These are phyloP conservation scores for Hybognathus amarus DNA, from an alignment of 2,797 vertebrate genomes.

Conservation along the genomic window DNA sequence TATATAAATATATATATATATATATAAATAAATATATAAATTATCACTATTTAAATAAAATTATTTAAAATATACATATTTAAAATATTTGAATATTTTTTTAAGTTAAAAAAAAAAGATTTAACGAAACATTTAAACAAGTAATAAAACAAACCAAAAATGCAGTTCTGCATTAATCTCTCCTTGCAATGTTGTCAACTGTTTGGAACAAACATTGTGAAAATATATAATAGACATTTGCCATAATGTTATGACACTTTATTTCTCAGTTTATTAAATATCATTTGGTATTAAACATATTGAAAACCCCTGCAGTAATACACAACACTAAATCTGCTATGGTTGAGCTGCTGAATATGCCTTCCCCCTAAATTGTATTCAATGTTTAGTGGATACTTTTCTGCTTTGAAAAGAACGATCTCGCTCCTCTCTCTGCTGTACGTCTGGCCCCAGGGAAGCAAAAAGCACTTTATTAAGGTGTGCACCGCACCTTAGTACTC, in stretches of 20 bases:
- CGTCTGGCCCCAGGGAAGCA: slow-evolving; percentile 20
- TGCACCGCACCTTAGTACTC: slow-evolving; percentile 24
- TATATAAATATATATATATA: neutral
- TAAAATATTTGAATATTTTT: no score
- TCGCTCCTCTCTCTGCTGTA: slow-evolving; percentile 5
- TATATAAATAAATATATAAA: no score
- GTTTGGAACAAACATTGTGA: neutral
- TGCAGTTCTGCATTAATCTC: no score
- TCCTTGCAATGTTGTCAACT: no score
- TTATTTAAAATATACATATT: no score
- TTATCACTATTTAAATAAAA: no score
- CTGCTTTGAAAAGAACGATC: slow-evolving; percentile 24
- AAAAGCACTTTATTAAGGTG: slow-evolving; percentile 45
- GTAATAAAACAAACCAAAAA: no score
- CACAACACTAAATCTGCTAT: neutral
- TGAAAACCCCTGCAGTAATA: neutral
- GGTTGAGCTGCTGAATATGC: neutral
- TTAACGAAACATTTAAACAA: no score
- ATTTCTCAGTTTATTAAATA: neutral
- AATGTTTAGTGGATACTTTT: slow-evolving; percentile 23
- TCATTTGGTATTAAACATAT: neutral
- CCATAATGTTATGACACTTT: neutral
- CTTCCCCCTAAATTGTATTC: slow-evolving; percentile 1
- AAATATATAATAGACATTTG: neutral
- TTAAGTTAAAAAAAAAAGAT: no score